Evolutionary conservation across 2,113 vertebrate genomes (phyloP), one percentile per base, ranked within the genome.

Genomic region (Limnothrissa miodon): DNA sequence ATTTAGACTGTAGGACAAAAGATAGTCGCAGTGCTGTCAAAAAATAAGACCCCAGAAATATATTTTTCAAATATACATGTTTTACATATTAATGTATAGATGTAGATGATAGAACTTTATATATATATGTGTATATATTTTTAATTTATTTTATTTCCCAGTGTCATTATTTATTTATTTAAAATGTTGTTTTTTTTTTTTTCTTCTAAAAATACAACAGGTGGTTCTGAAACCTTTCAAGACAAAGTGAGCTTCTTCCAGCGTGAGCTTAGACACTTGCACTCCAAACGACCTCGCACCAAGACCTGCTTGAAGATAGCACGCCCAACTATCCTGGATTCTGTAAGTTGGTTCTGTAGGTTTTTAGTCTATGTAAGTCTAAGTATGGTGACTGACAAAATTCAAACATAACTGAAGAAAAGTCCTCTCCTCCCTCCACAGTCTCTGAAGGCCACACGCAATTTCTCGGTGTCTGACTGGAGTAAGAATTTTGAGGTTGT

Each of bases 191-290:
- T n/a, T n/a, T 25, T 62, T 6, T 25, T 29, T 29, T 15, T 66
- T 15, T 29, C 25, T 8, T 13, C 39, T 17, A 5, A 9, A 29
- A 66, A 7, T 84, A 39, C 9, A 33, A 39, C 1, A 99, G 98
- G 98, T 85, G 98, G 98, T 90, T 99, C 98, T 0, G 98, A 99
- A 93, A 99, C 97, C 2, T 99, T 99, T 91, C 98, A 99, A 91
- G 98, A 99, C 91, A 99, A 99, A 90, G 97, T 99, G 85, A 96
- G 94, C 94, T 99, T 99, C 90, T 99, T 99, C 92, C 98, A 99
- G 86, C 93, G 97, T 83, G 98, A 99, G 92, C 96, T 99, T 17
- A 95, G 98, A 81, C 96, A 98, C 86, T 94, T 99, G 79, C 97
- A 99, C 78, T 95, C 96, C 88, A 99, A 98, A 90, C 96, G 94